These are phyloP conservation scores for Amphimallon solstitiale DNA, from an alignment of 2,888 invertebrate species.

Conservation along the genomic window DNA sequence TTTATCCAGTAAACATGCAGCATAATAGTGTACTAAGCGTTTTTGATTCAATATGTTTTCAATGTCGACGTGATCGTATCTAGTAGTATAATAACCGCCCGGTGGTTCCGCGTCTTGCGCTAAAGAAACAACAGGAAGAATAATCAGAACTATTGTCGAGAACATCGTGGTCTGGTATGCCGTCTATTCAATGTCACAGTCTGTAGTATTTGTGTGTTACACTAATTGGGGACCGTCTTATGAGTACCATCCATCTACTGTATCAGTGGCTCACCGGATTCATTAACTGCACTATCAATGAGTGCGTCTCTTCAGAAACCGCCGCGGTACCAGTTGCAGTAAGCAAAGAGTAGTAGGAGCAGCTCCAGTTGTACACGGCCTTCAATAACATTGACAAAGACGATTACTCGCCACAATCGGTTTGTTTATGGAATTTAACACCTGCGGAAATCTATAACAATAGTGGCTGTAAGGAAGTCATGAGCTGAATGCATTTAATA, in stretches of 20 bases:
- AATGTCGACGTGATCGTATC: conserved; percentile 77
- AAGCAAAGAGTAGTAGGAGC: conserved; percentile 12
- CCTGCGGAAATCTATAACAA: neutral
- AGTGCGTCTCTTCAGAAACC: neutral
- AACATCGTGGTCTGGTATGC: conserved; percentile 6
- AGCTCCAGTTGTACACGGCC: neutral
- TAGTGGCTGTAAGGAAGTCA: neutral
- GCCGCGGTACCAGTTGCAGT: neutral
- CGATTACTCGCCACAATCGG: neutral
- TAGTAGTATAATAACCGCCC: conserved; percentile 62
- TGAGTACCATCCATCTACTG: neutral
- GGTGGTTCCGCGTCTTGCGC: conserved; percentile 43
- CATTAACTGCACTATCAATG: conserved; percentile 14
- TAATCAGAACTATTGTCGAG: neutral
- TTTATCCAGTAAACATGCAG: conserved; percentile 73
- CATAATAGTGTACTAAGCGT: conserved; percentile 76
- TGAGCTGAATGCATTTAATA: neutral
- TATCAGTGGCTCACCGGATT: conserved; percentile 5
- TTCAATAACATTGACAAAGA: conserved; percentile 16
- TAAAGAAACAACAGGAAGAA: neutral
- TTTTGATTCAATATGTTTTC: conserved; percentile 75
- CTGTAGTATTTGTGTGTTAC: neutral
- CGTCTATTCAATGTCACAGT: neutral
- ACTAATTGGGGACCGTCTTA: neutral
- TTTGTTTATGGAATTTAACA: neutral